Evolutionary conservation across 2,888 invertebrate genomes (phyloP).

Genomic region (Noctua pronuba): DNA sequence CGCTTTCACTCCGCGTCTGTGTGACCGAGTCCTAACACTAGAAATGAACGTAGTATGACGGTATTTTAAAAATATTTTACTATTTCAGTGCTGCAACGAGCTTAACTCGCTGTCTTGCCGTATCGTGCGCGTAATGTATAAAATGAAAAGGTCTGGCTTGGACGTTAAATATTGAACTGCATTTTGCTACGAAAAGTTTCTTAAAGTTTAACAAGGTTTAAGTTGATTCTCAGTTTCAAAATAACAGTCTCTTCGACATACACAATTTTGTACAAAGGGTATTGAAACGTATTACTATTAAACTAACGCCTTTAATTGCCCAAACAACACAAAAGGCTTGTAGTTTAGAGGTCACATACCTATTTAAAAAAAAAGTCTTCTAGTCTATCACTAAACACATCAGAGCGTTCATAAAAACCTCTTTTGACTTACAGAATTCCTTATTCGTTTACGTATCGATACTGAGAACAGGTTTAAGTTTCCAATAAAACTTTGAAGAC

Average conservation of each 20-base stretch:
- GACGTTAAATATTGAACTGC: conserved; percentile 64
- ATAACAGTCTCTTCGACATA: neutral
- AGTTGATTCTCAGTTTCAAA: neutral
- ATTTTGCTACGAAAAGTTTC: conserved; percentile 18
- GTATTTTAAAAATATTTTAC: conserved; percentile 76
- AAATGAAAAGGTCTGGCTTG: conserved; percentile 72
- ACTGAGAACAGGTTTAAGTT: conserved; percentile 25
- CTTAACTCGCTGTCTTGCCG: conserved; percentile 75
- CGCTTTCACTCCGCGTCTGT: neutral
- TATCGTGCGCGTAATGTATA: conserved; percentile 76
- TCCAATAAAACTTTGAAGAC: conserved; percentile 42
- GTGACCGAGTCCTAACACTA: conserved; percentile 49
- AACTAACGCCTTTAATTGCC: neutral
- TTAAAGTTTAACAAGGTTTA: neutral
- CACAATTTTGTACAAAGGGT: neutral
- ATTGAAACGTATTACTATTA: neutral
- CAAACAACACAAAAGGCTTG: too few species aligned
- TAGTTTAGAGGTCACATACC: neutral
- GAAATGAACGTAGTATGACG: conserved; percentile 73
- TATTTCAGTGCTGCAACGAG: conserved; percentile 72
- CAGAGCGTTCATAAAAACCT: neutral
- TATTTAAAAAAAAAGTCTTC: neutral
- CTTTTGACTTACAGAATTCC: neutral
- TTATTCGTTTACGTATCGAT: neutral
- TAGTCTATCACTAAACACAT: neutral